Evolutionary conservation across 1,140 invertebrate species (phyloP).

Genomic region (Tachypleus tridentatus): DNA sequence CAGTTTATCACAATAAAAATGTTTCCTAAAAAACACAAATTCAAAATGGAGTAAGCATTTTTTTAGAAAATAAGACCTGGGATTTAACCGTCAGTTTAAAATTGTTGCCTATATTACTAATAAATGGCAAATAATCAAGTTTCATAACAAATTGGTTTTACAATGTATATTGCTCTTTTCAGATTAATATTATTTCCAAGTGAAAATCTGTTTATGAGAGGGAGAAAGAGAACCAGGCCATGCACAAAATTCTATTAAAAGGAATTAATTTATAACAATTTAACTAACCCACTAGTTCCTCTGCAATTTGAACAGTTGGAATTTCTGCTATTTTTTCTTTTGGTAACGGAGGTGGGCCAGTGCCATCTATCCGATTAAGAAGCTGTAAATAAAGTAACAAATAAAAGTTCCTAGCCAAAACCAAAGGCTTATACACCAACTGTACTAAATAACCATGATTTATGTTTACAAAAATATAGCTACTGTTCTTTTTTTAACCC

Average conservation of each 20-base stretch:
- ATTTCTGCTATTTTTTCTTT: constrained; percentile 74
- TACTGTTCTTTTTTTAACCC: too few relatives aligned
- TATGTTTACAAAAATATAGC: too few relatives aligned
- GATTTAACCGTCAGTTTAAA: not conserved
- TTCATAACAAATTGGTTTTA: too few relatives aligned
- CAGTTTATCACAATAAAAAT: too few relatives aligned
- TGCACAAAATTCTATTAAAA: too few relatives aligned
- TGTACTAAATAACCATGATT: too few relatives aligned
- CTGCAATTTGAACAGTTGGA: constrained; percentile 57
- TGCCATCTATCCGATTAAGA: constrained; percentile 86
- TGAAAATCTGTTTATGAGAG: not conserved
- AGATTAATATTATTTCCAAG: too few relatives aligned
- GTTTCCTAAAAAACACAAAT: too few relatives aligned
- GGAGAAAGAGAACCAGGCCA: not conserved
- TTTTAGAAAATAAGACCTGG: not conserved
- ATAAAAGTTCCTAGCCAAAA: not conserved
- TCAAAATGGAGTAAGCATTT: not conserved
- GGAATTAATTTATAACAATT: not conserved
- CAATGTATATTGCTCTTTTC: too few relatives aligned
- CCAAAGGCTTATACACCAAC: too few relatives aligned
- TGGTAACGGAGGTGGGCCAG: constrained; percentile 78
- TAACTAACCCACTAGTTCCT: constrained; percentile 61
- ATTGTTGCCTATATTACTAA: too few relatives aligned
- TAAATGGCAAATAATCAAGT: too few relatives aligned
- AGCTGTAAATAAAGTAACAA: constrained; percentile 35